phyloP scores from a whole-genome alignment of 37 sponge, comb jelly and placozoan genomes.

The Ephydatia muelleri region DNA sequence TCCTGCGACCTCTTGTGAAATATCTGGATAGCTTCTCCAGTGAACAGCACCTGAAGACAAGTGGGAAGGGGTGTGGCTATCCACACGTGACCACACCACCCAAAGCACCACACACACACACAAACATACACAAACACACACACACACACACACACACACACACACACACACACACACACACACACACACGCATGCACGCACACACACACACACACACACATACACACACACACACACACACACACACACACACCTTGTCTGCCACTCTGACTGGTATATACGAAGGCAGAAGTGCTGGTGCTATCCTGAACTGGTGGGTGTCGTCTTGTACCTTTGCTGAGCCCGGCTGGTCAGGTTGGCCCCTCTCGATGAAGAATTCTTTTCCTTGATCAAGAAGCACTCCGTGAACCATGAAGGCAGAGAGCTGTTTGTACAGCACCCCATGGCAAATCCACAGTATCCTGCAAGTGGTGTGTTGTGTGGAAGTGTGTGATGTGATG shows the following conservation, averaged over 20 bases:
- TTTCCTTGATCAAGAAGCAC: conserved; percentile 51
- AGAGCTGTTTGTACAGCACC: conserved; percentile 91
- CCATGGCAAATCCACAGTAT: conserved; percentile 73
- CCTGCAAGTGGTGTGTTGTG: conserved; percentile 23
- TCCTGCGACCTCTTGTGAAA: conserved; percentile 18
- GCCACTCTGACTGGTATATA: conserved; percentile 69
- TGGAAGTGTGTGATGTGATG: background rate
- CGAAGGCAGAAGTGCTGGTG: conserved; percentile 42
- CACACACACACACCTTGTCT: conserved; percentile 71
- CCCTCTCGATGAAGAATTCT: conserved; percentile 81
- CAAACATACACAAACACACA: too few species aligned
- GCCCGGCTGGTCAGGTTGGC: background rate
- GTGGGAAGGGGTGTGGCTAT: background rate
- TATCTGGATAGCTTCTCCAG: conserved; percentile 81
- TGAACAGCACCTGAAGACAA: conserved; percentile 62
- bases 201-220: too few species aligned
- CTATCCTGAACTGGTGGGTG: conserved; percentile 7
- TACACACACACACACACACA: too few species aligned
- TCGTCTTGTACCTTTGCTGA: conserved; percentile 8
- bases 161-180: too few species aligned
- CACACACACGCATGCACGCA: too few species aligned
- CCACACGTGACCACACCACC: too few species aligned
- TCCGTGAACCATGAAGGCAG: conserved; percentile 93
- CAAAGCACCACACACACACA: too few species aligned
- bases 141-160: too few species aligned